These are phyloP conservation scores for Chironomus striatipennis DNA, from an alignment of 1,140 invertebrate genomes.

Conservation along the genomic window DNA sequence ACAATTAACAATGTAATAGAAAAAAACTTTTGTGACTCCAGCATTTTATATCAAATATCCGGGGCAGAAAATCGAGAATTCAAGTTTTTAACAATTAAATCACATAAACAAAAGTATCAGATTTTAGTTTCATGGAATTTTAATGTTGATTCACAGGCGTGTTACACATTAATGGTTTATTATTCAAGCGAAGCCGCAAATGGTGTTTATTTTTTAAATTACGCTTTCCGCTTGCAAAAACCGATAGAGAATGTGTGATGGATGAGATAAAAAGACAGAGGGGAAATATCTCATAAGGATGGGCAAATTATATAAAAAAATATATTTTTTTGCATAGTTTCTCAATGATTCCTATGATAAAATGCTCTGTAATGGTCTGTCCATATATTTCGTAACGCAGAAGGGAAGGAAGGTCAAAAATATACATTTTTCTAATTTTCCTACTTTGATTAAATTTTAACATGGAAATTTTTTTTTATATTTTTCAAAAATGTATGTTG, in stretches of 20 bases:
- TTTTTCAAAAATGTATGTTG: no score
- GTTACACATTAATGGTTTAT: slow-evolving; percentile 1
- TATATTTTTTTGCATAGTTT: not conserved
- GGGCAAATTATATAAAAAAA: not conserved
- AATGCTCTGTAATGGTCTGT: no score
- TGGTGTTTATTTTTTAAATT: slow-evolving; percentile 19
- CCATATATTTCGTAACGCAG: no score
- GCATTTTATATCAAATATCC: not conserved
- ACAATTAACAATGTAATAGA: slow-evolving; percentile 6
- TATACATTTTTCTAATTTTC: no score
- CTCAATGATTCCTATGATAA: not conserved
- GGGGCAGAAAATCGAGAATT: not conserved
- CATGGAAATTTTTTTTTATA: no score
- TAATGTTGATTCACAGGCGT: slow-evolving; percentile 16
- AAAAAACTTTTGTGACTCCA: not conserved
- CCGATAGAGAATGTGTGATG: not conserved
- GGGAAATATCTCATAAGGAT: not conserved
- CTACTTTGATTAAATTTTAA: no score
- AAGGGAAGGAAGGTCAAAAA: no score
- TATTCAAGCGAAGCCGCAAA: slow-evolving; percentile 19
- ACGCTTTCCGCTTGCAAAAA: slow-evolving; percentile 3
- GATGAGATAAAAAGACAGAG: not conserved
- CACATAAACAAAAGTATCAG: not conserved
- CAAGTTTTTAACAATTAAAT: not conserved
- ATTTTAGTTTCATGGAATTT: slow-evolving; percentile 1